Evolutionary conservation across 2,888 invertebrate genomes (phyloP), one percentile per base, ranked within the genome.

Genomic region (Nymphalis polychloros): DNA sequence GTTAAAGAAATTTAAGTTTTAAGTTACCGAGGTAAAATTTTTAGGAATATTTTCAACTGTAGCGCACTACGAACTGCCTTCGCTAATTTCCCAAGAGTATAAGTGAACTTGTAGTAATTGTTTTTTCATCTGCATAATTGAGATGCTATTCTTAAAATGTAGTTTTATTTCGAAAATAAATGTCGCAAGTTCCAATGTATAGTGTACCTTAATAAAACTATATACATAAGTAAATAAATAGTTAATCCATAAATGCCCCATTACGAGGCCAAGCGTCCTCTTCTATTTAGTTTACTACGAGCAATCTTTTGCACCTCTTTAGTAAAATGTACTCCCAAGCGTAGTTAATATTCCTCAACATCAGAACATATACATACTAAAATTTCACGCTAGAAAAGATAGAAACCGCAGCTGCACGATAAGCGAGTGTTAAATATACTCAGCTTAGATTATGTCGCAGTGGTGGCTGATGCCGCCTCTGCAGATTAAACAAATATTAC

Each of bases 401-500:
- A 66, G 47, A 69, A 66, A 66, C 63, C 68, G 48, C 72, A 72
- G 72, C 63, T 72, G 72, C 52, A 63, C 61, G 64, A 47, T 60
- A 66, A 66, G 68, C 65, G 67, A 64, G 68, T 70, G 72, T 72
- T 72, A 72, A 70, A 72, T 72, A 88, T 88, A 89, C 85, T 84
- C 86, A 80, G 84, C 87, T 79, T 79, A 84, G 83, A 82, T 84
- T 57, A 57, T 57, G 87, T 84, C 87, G 86, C 66, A 67, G 59
- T 68, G 61, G 62, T 49, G 67, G 57, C 69, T 59, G 70, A 72
- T 67, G 72, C 61, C 83, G 72, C 78, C 82, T 82, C 80, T 84
- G 86, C 82, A 89, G 91, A 91, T 91, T 91, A 90, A 90, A 90
- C 91, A 91, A 91, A 91, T 91, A 91, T 91, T 89, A 90, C 90